These are phyloP conservation scores for Megalops cyprinoides DNA, from an alignment of 2,797 vertebrate genomes.

Conservation along the genomic window DNA sequence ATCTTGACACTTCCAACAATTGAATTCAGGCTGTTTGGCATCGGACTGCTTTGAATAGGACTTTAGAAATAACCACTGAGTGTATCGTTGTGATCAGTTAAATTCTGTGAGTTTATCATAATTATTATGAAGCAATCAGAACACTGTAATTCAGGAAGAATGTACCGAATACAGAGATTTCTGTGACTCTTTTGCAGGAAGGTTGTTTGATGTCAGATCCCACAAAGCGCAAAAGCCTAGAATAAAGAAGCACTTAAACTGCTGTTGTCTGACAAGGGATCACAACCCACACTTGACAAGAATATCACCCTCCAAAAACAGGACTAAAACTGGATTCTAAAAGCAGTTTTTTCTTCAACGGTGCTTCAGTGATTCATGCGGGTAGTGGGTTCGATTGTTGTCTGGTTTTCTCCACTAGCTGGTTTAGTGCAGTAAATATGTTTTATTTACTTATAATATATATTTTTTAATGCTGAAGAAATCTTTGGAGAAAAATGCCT, in stretches of 20 bases:
- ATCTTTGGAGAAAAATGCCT: no score
- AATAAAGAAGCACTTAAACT: slow-evolving; percentile 1
- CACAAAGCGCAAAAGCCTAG: not conserved
- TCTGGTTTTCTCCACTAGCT: no score
- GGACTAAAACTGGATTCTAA: not conserved
- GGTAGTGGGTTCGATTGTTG: no score
- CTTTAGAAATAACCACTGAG: not conserved
- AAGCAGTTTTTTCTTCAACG: not conserved
- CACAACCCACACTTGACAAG: not conserved
- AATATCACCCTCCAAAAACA: not conserved
- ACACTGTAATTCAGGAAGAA: no score
- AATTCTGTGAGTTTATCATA: not conserved
- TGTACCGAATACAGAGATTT: no score
- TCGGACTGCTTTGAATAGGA: not conserved
- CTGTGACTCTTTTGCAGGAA: not conserved
- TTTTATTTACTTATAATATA: no score
- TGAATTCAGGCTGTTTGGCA: not conserved
- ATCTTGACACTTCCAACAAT: not conserved
- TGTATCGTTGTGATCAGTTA: not conserved
- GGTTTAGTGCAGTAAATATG: no score
- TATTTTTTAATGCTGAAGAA: no score
- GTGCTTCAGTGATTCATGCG: no score
- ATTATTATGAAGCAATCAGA: no score
- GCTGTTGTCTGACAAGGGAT: not conserved
- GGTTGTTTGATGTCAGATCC: not conserved